Base-by-base conservation (phyloP, 2,113 vertebrate genomes). In the Ovibos moschatus region DNA sequence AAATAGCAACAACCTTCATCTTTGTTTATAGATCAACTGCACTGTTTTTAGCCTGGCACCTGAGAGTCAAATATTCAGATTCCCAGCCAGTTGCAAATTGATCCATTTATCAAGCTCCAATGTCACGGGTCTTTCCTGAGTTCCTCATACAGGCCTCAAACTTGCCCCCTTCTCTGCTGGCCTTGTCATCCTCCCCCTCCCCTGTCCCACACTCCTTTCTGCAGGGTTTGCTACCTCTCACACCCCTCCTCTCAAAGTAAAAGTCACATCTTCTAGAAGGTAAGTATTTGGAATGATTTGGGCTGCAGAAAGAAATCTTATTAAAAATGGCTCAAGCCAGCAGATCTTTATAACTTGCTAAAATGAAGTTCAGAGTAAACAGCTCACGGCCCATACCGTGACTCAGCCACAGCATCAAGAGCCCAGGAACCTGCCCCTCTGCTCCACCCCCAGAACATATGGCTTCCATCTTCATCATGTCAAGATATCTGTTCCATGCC, bases 11-110 rank as follows among this genome's bases (percentile, higher is more conserved):
- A 67, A 58, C 30, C 47, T 50, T 23, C 2, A n/a, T 58, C 53
- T 95, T 95, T 92, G 47, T 96, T 88, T 91, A 51, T 40, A 90
- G 27, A 79, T 71, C 81, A 81, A 43, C 40, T 55, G 12, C 14
- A 55, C 45, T 36, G 23, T 47, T 92, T 36, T 95, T 89, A 57
- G 67, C 62, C 51, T 36, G 19, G 30, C 33, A 2, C 47, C 16
- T 53, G 53, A 90, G 4, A 85, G 23, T 47, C 51, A 76, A 30
- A 28, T 27, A 28, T n/a, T 60, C 58, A 14, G 76, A 64, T 45
- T 91, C 67, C 40, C 16, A 51, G 87, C 21, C 58, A 81, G 19
- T 11, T 17, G 64, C 45, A 92, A 21, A 62, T 33, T 33, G 40
- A 9, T 57, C 40, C 23, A 0, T 12, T 86, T 58, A 28, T 14